phyloP scores from a whole-genome alignment of 2,797 vertebrate species.

The Anas capensis region DNA sequence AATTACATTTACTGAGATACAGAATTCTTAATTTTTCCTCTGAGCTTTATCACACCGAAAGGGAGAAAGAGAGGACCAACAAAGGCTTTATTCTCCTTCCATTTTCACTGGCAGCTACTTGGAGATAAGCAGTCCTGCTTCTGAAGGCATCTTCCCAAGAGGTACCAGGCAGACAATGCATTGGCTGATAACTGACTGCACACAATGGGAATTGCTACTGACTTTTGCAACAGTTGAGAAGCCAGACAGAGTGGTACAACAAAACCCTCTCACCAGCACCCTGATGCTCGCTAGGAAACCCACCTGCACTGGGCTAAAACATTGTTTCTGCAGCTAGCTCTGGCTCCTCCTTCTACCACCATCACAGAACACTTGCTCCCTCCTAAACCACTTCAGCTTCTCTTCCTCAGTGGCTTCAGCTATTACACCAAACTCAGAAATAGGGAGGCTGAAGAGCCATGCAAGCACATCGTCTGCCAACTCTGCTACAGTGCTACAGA shows the following conservation, averaged over 20 bases:
- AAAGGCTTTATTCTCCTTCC: not conserved
- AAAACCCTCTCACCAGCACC: not conserved
- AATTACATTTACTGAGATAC: slow-evolving; percentile 3
- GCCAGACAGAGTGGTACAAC: not conserved
- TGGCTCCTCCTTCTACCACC: not conserved
- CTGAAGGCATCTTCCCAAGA: slow-evolving; percentile 30
- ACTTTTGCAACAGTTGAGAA: not conserved
- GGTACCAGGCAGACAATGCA: not conserved
- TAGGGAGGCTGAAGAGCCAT: not conserved
- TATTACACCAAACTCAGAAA: not conserved
- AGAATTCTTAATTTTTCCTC: slow-evolving; percentile 31
- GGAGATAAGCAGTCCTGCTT: slow-evolving; percentile 16
- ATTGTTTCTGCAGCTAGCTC: not conserved
- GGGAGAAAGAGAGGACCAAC: not conserved
- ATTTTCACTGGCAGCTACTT: not conserved
- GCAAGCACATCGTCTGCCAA: not conserved
- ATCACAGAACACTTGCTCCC: rapidly evolving
- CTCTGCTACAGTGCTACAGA: not conserved
- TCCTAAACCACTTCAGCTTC: not conserved
- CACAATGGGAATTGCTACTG: rapidly evolving
- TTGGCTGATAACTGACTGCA: not conserved
- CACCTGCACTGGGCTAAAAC: not conserved
- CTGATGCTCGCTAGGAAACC: not conserved
- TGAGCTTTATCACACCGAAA: not conserved
- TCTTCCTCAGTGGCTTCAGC: not conserved